Base-by-base conservation (phyloP, 2,888 invertebrate species). In the Chrysina gloriosa region DNA sequence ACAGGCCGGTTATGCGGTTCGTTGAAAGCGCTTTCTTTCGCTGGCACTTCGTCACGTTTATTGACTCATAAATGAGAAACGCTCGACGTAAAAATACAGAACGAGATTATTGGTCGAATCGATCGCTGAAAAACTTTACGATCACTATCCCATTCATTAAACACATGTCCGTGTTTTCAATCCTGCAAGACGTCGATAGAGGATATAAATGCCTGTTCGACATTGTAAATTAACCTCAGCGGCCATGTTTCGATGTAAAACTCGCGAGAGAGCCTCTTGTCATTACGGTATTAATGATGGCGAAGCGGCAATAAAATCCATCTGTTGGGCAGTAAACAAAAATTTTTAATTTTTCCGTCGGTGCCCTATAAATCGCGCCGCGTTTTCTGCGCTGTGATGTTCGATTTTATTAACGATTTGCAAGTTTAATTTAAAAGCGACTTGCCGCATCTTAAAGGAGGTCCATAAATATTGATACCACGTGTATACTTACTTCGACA, bases 61-160 rank as follows among this genome's bases (percentile, higher is more conserved):
- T 61, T 42, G 27, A 27, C 27, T 42, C 27, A 25, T 27, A 61
- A 61, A 29, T 61, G 34, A 54, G 34, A 54, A 54, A 23, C 48
- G 16, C 39, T 39, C 27, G 48, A 25, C 48, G 27, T 5, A 50
- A 11, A 27, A 50, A 50, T 23, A 50, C 11, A 23, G 2, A 50
- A 50, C 23, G 1, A 25, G 48, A 50, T 50, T 11, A 25, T 23
- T n/a, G 23, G n/a, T 27, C 23, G 5, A 50, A 25, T 4, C 48
- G 14, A 50, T 27, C 27, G 25, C 9, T 11, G 45, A 19, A 21
- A 9, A 9, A 19, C 21, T 2, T 47, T 47, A 16, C 9, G 3
- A 50, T n/a, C n/a, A n/a, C n/a, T n/a, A n/a, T n/a, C n/a, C 14
- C 56, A 45, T 27, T 16, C 16, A 42, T 42, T 42, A 42, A 42